A percentile compares a stretch with the other conserved stretches of the same genome.
Evolutionary conservation across 2,113 vertebrate species (phyloP).

Genomic region (Heliornis fulica): DNA sequence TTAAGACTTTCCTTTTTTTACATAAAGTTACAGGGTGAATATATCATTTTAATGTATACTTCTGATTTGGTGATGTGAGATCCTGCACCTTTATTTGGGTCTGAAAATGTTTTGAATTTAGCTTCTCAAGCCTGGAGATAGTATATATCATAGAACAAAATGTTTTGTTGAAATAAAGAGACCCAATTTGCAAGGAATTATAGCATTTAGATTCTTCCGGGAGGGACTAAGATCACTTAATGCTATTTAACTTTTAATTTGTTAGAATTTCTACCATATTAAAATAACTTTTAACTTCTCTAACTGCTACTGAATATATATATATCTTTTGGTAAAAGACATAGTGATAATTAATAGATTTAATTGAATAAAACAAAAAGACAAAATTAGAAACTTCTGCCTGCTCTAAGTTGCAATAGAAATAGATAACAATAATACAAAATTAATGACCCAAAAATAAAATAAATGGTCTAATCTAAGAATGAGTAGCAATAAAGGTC

Average conservation of each 20-base stretch:
- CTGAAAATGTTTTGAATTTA: background rate
- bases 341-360: background rate
- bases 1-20: background rate
- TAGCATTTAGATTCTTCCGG: background rate
- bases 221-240: background rate
- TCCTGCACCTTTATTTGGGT: background rate
- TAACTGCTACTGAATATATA: background rate
- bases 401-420: background rate
- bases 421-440: background rate
- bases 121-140: background rate
- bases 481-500: background rate
- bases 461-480: background rate
- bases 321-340: background rate
- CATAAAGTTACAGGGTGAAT: background rate
- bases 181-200: background rate
- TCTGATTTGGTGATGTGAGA: background rate
- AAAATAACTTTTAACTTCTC: background rate
- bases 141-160: background rate
- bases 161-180: background rate
- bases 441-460: background rate
- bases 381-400: background rate
- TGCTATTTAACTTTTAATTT: background rate
- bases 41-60: background rate
- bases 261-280: background rate
- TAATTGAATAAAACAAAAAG: background rate